These are phyloP conservation scores for Pangasianodon gigas DNA, from an alignment of 2,113 vertebrate species.

Conservation along the genomic window DNA sequence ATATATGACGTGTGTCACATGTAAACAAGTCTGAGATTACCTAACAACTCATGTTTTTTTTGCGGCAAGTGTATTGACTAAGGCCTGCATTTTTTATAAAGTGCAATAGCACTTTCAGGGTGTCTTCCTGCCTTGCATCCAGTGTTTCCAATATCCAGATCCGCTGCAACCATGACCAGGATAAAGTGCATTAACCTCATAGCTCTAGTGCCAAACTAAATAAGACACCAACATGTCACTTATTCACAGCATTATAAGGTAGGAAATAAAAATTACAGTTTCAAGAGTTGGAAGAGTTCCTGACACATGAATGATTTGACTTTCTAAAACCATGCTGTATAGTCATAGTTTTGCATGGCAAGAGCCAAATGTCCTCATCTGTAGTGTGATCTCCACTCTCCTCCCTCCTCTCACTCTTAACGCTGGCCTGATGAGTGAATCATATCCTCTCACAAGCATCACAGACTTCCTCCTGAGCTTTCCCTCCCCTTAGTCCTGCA, in stretches of 20 bases:
- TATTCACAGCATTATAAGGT: background rate
- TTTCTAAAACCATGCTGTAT: constrained; percentile 9
- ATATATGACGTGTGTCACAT: background rate
- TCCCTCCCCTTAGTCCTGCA: constrained; percentile 35
- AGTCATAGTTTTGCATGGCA: constrained; percentile 34
- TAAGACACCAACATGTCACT: background rate
- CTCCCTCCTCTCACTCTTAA: constrained; percentile 39
- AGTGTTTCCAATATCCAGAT: background rate
- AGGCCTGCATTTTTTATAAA: background rate
- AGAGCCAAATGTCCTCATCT: constrained; percentile 43
- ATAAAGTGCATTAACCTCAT: background rate
- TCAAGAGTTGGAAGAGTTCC: constrained; percentile 23
- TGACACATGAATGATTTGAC: constrained; percentile 27
- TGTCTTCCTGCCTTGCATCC: background rate
- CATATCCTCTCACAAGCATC: constrained; percentile 49
- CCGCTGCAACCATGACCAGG: background rate
- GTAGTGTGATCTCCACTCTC: constrained; percentile 38
- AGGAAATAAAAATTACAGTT: constrained; percentile 30
- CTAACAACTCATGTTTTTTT: background rate
- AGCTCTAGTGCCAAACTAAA: background rate
- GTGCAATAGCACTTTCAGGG: background rate
- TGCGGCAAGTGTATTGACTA: background rate
- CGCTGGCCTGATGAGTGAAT: constrained; percentile 47
- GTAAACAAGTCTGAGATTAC: background rate
- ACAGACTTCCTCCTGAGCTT: constrained; percentile 36